phyloP scores from a whole-genome alignment of 2,888 invertebrate genomes.

The Lepidonotus clava region DNA sequence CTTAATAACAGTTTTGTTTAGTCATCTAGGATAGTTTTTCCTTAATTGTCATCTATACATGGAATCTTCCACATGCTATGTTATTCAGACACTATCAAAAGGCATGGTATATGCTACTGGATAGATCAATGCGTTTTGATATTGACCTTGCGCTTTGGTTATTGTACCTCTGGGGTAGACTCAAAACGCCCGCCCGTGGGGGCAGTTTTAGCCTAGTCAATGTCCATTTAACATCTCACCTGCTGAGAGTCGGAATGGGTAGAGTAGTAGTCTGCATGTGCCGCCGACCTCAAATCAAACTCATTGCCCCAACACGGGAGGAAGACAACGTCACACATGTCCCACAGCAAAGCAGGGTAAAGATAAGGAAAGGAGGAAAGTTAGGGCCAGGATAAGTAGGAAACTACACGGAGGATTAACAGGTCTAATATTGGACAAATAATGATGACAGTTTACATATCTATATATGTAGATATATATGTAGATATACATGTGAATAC shows the following conservation, averaged over 20 bases:
- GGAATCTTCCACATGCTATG: too few relatives aligned
- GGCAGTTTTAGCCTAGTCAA: background rate
- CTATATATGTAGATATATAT: too few relatives aligned
- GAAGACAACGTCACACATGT: conserved; percentile 12
- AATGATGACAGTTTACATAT: too few relatives aligned
- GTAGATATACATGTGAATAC: too few relatives aligned
- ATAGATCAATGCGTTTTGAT: background rate
- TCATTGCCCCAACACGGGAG: conserved; percentile 12
- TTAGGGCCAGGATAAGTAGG: too few relatives aligned
- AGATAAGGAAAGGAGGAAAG: background rate
- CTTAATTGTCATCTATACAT: too few relatives aligned
- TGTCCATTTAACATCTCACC: background rate
- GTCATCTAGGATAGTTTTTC: too few relatives aligned
- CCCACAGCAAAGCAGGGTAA: background rate
- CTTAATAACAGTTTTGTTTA: too few relatives aligned
- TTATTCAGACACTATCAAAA: too few relatives aligned
- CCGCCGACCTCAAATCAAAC: conserved; percentile 4
- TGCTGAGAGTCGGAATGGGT: conserved; percentile 29
- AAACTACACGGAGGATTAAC: too few relatives aligned
- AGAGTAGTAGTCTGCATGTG: background rate
- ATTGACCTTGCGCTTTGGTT: conserved; percentile 32
- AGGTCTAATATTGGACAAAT: too few relatives aligned
- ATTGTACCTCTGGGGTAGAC: conserved; percentile 28
- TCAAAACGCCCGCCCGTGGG: background rate
- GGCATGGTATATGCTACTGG: background rate